Evolutionary conservation across 1,140 invertebrate genomes (phyloP), one percentile per base, ranked within the genome.

Genomic region (Doryteuthis pealeii): DNA sequence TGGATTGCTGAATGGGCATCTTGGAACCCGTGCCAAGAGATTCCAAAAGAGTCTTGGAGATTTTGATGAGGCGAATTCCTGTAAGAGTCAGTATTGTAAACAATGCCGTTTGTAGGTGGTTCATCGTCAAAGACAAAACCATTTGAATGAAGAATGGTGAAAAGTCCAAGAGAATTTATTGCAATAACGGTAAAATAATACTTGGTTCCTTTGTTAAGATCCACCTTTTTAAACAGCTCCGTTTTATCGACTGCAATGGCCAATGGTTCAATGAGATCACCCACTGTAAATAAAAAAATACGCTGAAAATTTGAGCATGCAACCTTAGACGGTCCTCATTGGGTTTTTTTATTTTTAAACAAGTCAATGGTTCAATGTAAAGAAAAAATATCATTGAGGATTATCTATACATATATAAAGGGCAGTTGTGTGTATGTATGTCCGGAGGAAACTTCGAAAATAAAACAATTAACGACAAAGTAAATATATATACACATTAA

Each of bases 1-100:
- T 66, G 31, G 33, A 81, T 74, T n/a, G 32, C 72, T 18, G 78
- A 79, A 26, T 81, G 74, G 2, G 18, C 35, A 71, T 81, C 80
- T 15, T 75, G 58, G 49, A 81, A 81, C 15, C 80, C 80, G 54
- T 76, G 70, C 77, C 78, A 81, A 1, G 80, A 81, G 49, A 74
- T 74, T 22, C 49, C 33, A 18, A 81, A 1, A 22, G 67, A 26
- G 49, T 68, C 43, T 3, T 28, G 65, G 10, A 71, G 74, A 18
- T 73, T 71, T 28, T 76, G 74, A 35, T 31, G 70, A 33, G 40
- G 65, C 18, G 22, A 28, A 45, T 74, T 73, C 26, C 40, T 40
- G 33, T 78, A 72, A 18, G 70, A 30, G 58, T 72, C 68, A 10
- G 78, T 78, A 30, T 78, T 78, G 71, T 69, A 81, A 15, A 79